Evolutionary conservation across 2,888 invertebrate species (phyloP), one percentile per base, ranked within the genome.

Genomic region (Dendrolimus pini): DNA sequence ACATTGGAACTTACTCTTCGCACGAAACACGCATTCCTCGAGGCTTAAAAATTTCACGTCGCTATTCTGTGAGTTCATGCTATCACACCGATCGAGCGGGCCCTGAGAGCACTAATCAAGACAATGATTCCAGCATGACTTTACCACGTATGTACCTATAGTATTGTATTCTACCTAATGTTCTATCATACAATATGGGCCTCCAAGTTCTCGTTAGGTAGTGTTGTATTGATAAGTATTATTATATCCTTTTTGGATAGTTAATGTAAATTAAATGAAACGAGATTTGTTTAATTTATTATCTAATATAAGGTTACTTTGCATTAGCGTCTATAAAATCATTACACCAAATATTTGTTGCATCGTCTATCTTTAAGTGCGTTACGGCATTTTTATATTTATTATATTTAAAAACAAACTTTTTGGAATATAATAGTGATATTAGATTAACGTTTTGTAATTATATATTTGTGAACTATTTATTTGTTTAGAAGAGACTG

Each of bases 371-470:
- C 65, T 65, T 67, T 67, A 62, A 66, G 62, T 66, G 55, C 53
- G 65, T 63, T 62, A 62, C 59, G 66, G 65, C 63, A 68, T 74
- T 70, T 70, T 64, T 66, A 68, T 65, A 63, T 68, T 30, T 74
- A 68, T 69, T 61, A 64, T 74, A 69, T 68, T 66, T 57, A 64
- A 62, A 71, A 72, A 70, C 8, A 47, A 8, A 72, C 68, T 71
- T 77, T 75, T 82, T 87, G 78, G 85, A 81, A 78, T 77, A 71
- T 78, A 71, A 84, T 89, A 89, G 89, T 89, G 89, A 89, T 89
- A 89, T 73, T 89, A 89, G 88, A 77, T 62, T 89, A 83, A 82
- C 74, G 77, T 83, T 83, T 83, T 77, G n/a, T 78, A 74, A 82
- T 75, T 77, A 77, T 79, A 83, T 82, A 82, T 80, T 85, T 82